Evolutionary conservation across 2,888 invertebrate species (phyloP).

Genomic region (Hermodice carunculata): DNA sequence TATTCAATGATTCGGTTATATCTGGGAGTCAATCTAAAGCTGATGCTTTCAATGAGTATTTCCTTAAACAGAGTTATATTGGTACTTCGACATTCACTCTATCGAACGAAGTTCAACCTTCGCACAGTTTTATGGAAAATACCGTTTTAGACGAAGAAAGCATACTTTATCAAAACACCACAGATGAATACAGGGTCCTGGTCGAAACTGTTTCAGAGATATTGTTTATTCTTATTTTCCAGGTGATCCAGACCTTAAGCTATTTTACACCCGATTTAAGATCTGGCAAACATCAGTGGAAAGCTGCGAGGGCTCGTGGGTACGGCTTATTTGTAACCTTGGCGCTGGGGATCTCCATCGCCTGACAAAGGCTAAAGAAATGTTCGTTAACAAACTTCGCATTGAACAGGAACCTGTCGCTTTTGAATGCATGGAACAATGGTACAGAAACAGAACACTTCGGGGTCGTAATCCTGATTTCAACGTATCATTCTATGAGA

Average conservation of each 20-base stretch:
- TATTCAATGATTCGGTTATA: too few species aligned
- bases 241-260: constrained; percentile 42
- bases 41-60: too few species aligned
- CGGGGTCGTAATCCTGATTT: constrained; percentile 9
- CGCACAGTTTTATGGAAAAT: too few species aligned
- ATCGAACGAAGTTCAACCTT: too few species aligned
- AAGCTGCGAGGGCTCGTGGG: constrained; percentile 53
- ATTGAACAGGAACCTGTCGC: constrained; percentile 51
- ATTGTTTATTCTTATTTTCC: neutral
- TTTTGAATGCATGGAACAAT: constrained; percentile 53
- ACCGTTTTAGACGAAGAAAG: too few species aligned
- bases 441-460: constrained; percentile 31
- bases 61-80: too few species aligned
- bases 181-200: too few species aligned
- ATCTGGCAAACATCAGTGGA: constrained; percentile 31
- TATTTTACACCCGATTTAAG: constrained; percentile 32
- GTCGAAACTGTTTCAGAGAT: too few species aligned
- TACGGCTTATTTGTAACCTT: constrained; percentile 57
- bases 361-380: constrained; percentile 42
- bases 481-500: constrained; percentile 30
- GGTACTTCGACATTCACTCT: too few species aligned
- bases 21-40: too few species aligned
- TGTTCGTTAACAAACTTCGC: constrained; percentile 63
- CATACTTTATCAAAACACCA: too few species aligned
- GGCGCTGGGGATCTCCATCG: constrained; percentile 54